Percentiles rank a stretch among this genome's conserved stretches.
Conservation (phyloP, 1,140 invertebrate genomes). For the Lepidurus arcticus region DNA sequence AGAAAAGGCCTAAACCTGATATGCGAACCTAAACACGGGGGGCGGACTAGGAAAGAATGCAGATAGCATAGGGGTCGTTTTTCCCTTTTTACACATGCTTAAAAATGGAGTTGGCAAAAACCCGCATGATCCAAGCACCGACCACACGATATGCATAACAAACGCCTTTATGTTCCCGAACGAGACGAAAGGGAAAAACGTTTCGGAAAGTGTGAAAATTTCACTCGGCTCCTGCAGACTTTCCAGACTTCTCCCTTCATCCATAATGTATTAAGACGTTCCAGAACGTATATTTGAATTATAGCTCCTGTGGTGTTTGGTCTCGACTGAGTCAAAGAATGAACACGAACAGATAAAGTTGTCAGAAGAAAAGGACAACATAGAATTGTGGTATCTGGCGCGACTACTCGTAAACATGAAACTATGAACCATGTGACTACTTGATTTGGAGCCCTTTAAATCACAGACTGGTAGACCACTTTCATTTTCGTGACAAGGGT, state of each 20-base stretch:
- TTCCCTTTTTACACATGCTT: neutral
- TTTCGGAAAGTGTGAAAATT: neutral
- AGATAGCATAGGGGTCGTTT: neutral
- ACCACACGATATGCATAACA: neutral
- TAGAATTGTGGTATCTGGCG: neutral
- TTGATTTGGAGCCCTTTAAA: neutral
- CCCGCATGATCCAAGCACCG: neutral
- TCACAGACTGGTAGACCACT: neutral
- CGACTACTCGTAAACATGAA: neutral
- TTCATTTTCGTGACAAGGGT: neutral
- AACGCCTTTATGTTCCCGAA: neutral
- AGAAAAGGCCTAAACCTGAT: conserved; percentile 14
- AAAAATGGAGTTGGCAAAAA: conserved; percentile 11
- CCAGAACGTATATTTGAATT: neutral
- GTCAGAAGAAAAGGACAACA: neutral
- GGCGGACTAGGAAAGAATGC: neutral
- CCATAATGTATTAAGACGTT: neutral
- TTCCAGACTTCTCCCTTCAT: neutral
- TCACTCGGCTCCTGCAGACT: neutral
- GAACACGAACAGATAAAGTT: neutral
- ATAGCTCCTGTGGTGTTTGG: conserved; percentile 1
- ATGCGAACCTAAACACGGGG: neutral
- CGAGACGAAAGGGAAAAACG: neutral
- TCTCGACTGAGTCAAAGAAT: neutral
- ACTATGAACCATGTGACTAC: neutral